Conservation (phyloP, 2,888 invertebrate species). For the Emesis russula region DNA sequence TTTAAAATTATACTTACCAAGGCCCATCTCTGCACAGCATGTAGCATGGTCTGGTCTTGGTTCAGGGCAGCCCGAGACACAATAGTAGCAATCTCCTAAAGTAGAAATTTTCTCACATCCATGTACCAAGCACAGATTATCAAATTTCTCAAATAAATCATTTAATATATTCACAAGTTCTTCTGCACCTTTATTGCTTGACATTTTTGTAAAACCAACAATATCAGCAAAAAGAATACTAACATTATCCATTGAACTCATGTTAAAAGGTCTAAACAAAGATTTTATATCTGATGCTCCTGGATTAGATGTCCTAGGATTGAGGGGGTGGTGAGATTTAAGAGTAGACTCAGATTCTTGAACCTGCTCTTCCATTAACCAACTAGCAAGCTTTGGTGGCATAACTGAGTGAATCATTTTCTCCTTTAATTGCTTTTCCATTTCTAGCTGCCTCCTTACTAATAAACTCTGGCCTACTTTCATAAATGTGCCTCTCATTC, state of each 20-base stretch:
- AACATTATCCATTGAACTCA: constrained; percentile 99
- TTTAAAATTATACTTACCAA: constrained; percentile 95
- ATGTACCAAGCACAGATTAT: constrained; percentile 98
- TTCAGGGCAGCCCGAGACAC: constrained; percentile 99
- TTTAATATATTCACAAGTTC: constrained; percentile 99
- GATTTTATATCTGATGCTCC: constrained; percentile 98
- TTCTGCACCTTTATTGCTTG: constrained; percentile 99
- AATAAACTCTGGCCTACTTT: constrained; percentile 99
- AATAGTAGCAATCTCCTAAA: constrained; percentile 99
- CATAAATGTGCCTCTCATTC: constrained; percentile 99
- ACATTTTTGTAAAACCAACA: constrained; percentile 99
- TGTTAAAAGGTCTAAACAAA: constrained; percentile 99
- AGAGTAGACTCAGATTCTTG: constrained; percentile 96
- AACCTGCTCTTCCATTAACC: constrained; percentile 98
- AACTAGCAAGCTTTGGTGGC: constrained; percentile 99
- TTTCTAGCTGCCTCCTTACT: constrained; percentile 99
- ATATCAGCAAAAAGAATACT: constrained; percentile 99
- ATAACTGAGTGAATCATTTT: constrained; percentile 99
- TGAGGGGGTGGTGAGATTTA: constrained; percentile 93
- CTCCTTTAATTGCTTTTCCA: constrained; percentile 99
- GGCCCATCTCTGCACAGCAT: constrained; percentile 99
- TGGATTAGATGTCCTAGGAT: constrained; percentile 95
- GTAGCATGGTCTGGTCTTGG: constrained; percentile 99
- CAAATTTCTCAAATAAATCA: constrained; percentile 99
- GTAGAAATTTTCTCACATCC: constrained; percentile 99